Evolutionary conservation across 1,140 invertebrate species (phyloP), one percentile per base, ranked within the genome.

Genomic region (Hestina assimilis): DNA sequence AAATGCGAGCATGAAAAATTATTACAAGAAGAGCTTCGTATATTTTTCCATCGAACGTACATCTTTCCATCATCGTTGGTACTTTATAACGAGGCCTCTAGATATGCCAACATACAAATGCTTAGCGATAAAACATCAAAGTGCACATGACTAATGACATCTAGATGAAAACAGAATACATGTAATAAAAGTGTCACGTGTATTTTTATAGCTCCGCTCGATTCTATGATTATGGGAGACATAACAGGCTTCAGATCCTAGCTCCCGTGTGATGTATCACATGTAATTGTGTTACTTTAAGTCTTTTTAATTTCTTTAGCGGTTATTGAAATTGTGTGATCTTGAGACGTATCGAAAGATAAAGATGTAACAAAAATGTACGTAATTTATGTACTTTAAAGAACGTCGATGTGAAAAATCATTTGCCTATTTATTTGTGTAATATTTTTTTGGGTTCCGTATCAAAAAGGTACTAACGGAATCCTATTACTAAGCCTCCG

Each of bases 81-180:
- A 74, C 76, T 72, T 74, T 77, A 83, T 77, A 79, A 80, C 63
- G 60, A 52, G 57, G 50, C 66, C 59, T 35, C 60, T 58, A 69
- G 62, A 77, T 76, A 84, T 78, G 79, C 72, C 70, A 79, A 72
- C 72, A 74, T 75, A 82, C 83, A 78, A 86, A 83, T 76, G 72
- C 75, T 79, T 71, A 64, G 59, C 69, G 69, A 84, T 83, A 78
- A 74, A 84, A 87, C 79, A 79, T 85, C 82, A 87, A 87, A 87
- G 81, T 67, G 29, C 60, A 63, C 69, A 73, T 81, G 73, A 84
- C 69, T 81, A 83, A 87, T 87, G 75, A 70, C 70, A 83, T 83
- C 81, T 76, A 87, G 76, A 84, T 84, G 74, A 84, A 80, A 84
- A 84, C 78, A 74, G 71, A 74, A 80, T 79, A 79, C 71, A 69